These are phyloP conservation scores for Marcusenius ussheri DNA, from an alignment of 2,113 vertebrate species.

Conservation along the genomic window DNA sequence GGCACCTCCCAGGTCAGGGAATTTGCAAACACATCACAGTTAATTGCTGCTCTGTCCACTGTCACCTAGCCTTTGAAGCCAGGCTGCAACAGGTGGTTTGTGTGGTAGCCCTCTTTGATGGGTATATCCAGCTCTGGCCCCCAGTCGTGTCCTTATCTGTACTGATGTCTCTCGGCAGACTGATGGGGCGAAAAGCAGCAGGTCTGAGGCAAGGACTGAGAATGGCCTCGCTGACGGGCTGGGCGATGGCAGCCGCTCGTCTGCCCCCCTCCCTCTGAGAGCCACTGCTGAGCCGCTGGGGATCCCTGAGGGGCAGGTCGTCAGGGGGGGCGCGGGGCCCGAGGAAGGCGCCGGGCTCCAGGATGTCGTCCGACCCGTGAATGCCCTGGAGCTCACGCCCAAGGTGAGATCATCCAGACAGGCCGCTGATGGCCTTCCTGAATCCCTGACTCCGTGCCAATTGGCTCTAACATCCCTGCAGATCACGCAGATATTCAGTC, in stretches of 20 bases:
- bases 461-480: slow-evolving; percentile 23
- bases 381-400: slow-evolving; percentile 23
- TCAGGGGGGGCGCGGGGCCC: background rate
- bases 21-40: background rate
- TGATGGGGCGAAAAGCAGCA: slow-evolving; percentile 20
- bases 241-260: slow-evolving; percentile 27
- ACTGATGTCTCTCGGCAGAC: background rate
- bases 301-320: slow-evolving; percentile 31
- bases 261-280: slow-evolving; percentile 30
- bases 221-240: slow-evolving; percentile 32
- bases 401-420: slow-evolving; percentile 4
- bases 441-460: background rate
- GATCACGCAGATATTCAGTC: slow-evolving; percentile 64
- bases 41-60: background rate
- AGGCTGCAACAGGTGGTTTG: background rate
- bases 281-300: background rate
- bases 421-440: no score
- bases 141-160: background rate
- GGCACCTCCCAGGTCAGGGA: background rate
- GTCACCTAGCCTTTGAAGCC: background rate
- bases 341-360: background rate
- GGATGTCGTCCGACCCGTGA: background rate
- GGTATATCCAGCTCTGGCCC: background rate
- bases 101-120: background rate
- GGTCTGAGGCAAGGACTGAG: slow-evolving; percentile 17